Percentiles rank a stretch among this genome's conserved stretches.
phyloP scores from a whole-genome alignment of 2,113 vertebrate species.

The Pao palembangensis region DNA sequence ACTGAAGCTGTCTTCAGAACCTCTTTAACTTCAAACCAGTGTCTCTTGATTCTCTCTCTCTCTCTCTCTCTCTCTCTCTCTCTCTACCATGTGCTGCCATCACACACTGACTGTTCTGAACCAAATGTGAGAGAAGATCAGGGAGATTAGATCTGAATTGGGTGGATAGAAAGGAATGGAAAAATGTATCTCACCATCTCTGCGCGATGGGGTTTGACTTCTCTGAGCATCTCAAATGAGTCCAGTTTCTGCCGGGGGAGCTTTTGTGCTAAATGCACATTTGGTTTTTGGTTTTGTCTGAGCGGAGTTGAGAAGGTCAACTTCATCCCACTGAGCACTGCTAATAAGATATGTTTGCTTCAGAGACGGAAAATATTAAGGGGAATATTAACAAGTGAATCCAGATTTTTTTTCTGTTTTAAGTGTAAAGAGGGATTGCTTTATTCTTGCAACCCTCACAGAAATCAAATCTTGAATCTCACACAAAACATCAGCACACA shows the following conservation, averaged over 20 bases:
- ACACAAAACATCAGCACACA: background rate
- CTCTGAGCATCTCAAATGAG: conserved; percentile 57
- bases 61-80: conserved; percentile 9
- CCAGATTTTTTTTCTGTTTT: conserved; percentile 41
- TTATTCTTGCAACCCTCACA: conserved; percentile 8
- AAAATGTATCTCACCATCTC: conserved; percentile 64
- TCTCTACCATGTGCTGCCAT: conserved; percentile 38
- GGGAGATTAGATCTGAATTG: conserved; percentile 61
- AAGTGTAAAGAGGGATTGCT: background rate
- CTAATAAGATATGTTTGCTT: conserved; percentile 53
- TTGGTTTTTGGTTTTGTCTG: conserved; percentile 66
- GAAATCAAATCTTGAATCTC: conserved; percentile 1
- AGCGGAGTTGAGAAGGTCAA: conserved; percentile 54
- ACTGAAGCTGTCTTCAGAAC: conserved; percentile 34
- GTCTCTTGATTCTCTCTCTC: conserved; percentile 5
- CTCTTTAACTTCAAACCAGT: conserved; percentile 34
- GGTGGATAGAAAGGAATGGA: conserved; percentile 59
- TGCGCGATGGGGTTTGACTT: conserved; percentile 51
- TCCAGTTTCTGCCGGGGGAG: conserved; percentile 47
- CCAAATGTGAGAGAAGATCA: conserved; percentile 40
- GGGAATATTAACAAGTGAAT: conserved; percentile 29
- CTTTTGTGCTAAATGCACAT: conserved; percentile 61
- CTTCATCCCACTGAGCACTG: conserved; percentile 49
- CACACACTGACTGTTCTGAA: conserved; percentile 40
- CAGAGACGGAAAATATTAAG: conserved; percentile 13